phyloP scores from a whole-genome alignment of 53 echinoderm and acorn worm genomes.

The Pentamera pediparva region DNA sequence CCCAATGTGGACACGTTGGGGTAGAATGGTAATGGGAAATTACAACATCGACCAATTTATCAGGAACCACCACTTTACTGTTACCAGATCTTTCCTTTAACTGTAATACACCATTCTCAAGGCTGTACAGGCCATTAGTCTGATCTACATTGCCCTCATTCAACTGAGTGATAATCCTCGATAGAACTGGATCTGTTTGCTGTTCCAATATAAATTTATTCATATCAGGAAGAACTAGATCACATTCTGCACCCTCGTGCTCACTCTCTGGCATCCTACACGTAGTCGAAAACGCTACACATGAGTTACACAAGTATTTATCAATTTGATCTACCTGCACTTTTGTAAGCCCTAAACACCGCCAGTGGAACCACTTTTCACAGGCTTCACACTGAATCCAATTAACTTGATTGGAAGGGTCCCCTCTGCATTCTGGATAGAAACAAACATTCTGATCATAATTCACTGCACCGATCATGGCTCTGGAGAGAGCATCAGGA shows the following conservation, averaged over 20 bases:
- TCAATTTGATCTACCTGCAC: neutral
- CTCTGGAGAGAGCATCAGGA: slow-evolving; percentile 27
- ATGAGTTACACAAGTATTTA: neutral
- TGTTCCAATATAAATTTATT: neutral
- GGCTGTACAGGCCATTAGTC: neutral
- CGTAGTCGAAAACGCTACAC: too few relatives aligned
- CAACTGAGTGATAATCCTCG: neutral
- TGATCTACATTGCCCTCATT: neutral
- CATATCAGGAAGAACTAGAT: neutral
- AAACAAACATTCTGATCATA: slow-evolving; percentile 31
- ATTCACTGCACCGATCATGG: neutral
- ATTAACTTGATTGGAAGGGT: slow-evolving; percentile 1
- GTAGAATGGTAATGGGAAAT: slow-evolving; percentile 22
- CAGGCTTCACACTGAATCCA: slow-evolving; percentile 50
- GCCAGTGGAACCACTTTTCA: slow-evolving; percentile 32
- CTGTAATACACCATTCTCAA: neutral
- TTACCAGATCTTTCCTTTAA: neutral
- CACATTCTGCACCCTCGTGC: neutral
- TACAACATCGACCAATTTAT: neutral
- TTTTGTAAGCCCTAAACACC: neutral
- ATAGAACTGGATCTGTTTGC: neutral
- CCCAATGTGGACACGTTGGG: slow-evolving; percentile 44
- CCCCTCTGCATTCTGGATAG: neutral
- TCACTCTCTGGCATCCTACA: too few relatives aligned
- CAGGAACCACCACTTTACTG: neutral